phyloP scores from a whole-genome alignment of 2,113 vertebrate species.

The Chaetorhynchus papuensis region DNA sequence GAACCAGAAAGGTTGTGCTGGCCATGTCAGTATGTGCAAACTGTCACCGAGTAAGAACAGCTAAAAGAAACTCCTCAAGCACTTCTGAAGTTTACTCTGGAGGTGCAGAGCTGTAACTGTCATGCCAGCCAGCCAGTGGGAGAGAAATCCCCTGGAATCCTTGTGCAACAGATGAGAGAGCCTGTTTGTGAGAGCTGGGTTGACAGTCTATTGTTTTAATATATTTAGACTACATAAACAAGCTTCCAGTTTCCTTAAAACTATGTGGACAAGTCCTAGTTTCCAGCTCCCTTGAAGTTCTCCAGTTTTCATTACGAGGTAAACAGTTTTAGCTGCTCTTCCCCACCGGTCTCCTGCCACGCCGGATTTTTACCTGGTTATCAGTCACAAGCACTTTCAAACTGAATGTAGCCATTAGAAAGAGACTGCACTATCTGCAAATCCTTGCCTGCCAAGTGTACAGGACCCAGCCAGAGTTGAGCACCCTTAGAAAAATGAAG shows the following conservation, averaged over 20 bases:
- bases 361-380: neutral
- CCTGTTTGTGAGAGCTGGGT: neutral
- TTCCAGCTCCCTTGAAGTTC: neutral
- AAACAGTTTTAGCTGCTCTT: neutral
- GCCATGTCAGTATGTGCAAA: neutral
- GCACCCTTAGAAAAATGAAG: neutral
- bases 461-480: neutral
- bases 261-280: neutral
- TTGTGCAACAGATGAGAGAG: neutral
- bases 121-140: rapidly evolving
- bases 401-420: neutral
- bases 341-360: neutral
- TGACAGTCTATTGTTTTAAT: neutral
- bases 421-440: neutral
- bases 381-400: neutral
- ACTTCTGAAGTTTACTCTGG: neutral
- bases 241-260: neutral
- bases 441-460: neutral
- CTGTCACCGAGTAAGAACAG: neutral
- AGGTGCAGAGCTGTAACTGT: neutral
- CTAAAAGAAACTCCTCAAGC: neutral
- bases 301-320: neutral
- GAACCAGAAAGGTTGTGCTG: neutral
- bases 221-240: neutral
- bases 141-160: neutral